These are phyloP conservation scores for Corticium candelabrum DNA, from an alignment of 37 sponge, comb jelly and placozoan genomes.

Conservation along the genomic window DNA sequence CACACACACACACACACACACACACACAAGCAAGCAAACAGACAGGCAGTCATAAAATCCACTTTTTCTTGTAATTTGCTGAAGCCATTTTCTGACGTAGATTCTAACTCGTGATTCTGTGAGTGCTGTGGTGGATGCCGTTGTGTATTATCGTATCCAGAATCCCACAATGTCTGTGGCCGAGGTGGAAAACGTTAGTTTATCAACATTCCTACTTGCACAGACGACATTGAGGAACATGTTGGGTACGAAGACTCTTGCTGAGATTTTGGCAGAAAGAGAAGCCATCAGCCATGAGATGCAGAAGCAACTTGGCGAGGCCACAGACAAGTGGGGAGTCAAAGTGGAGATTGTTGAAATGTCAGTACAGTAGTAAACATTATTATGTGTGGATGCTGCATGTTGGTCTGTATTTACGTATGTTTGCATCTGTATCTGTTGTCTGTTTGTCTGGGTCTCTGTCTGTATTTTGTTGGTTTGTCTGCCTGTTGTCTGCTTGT, in stretches of 20 bases:
- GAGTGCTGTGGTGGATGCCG: conserved; percentile 82
- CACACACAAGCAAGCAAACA: too few relatives aligned
- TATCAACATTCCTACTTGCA: conserved; percentile 65
- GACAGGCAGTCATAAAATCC: too few relatives aligned
- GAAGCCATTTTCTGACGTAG: too few relatives aligned
- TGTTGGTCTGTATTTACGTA: too few relatives aligned
- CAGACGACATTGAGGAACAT: conserved; percentile 89
- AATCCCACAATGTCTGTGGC: conserved; percentile 54
- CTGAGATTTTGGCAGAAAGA: conserved; percentile 72
- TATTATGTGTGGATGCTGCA: too few relatives aligned
- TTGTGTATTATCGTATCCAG: conserved; percentile 76
- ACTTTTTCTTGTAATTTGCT: too few relatives aligned
- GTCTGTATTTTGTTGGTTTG: too few relatives aligned
- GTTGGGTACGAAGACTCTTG: conserved; percentile 78
- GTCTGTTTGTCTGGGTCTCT: too few relatives aligned
- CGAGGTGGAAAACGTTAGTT: conserved; percentile 61
- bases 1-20: conserved; percentile 8
- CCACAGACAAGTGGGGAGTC: conserved; percentile 91
- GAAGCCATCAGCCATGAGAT: conserved; percentile 70
- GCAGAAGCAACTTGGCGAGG: conserved; percentile 55
- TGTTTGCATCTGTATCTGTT: too few relatives aligned
- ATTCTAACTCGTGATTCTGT: conserved; percentile 88
- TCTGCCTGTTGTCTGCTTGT: too few relatives aligned
- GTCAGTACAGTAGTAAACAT: too few relatives aligned
- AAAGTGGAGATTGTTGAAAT: conserved; percentile 85